phyloP scores from a whole-genome alignment of 2,888 invertebrate species.

The Drosophila hamatofila region DNA sequence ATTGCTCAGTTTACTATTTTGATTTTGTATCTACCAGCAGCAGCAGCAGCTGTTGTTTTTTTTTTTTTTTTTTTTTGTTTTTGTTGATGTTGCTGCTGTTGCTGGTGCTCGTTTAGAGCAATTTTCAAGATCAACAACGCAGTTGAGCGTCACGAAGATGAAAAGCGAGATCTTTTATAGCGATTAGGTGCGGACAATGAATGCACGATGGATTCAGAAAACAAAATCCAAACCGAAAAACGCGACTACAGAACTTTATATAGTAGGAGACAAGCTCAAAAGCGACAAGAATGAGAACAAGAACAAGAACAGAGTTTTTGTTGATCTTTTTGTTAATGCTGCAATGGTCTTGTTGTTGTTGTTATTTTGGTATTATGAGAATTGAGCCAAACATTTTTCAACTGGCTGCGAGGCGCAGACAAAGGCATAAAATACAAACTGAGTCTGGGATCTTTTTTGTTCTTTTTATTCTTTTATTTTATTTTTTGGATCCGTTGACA shows the following conservation, averaged over 20 bases:
- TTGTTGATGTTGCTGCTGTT: slow-evolving; percentile 28
- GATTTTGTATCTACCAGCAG: slow-evolving; percentile 47
- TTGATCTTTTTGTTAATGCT: slow-evolving; percentile 42
- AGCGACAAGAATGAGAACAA: slow-evolving; percentile 78
- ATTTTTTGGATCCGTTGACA: slow-evolving; percentile 41
- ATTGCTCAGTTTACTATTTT: slow-evolving; percentile 61
- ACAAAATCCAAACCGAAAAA: slow-evolving; percentile 43
- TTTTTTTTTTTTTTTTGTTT: slow-evolving; percentile 8
- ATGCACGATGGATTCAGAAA: slow-evolving; percentile 73
- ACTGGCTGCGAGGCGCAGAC: slow-evolving; percentile 60
- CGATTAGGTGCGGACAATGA: slow-evolving; percentile 77
- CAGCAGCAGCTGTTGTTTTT: slow-evolving; percentile 17
- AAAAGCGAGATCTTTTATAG: slow-evolving; percentile 76
- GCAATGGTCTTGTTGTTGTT: slow-evolving; percentile 21
- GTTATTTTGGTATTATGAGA: slow-evolving; percentile 68
- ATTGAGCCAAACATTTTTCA: slow-evolving; percentile 75
- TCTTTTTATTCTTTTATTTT: background rate
- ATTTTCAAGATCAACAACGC: slow-evolving; percentile 80
- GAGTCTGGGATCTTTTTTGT: slow-evolving; percentile 50
- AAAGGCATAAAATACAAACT: slow-evolving; percentile 66
- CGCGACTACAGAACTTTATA: slow-evolving; percentile 50
- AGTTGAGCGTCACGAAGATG: slow-evolving; percentile 78
- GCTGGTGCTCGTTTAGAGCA: slow-evolving; percentile 39
- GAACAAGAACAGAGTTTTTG: slow-evolving; percentile 62
- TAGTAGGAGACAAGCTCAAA: slow-evolving; percentile 52